phyloP scores from a whole-genome alignment of 2,113 vertebrate species.

The Macroglossus sobrinus region DNA sequence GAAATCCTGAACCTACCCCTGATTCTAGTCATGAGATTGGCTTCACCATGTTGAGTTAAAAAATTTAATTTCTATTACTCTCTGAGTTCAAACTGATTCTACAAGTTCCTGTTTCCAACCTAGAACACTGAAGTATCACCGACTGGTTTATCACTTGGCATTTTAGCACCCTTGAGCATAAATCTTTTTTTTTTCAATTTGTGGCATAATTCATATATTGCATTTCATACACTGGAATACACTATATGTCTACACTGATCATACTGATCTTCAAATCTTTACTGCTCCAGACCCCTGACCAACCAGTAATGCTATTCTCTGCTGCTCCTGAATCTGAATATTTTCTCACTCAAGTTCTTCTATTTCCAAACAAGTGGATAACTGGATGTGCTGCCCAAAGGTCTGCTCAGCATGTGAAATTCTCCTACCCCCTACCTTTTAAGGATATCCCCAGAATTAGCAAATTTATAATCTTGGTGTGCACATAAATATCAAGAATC shows the following conservation, averaged over 20 bases:
- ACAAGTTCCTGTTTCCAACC: neutral
- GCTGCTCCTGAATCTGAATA: neutral
- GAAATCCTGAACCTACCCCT: neutral
- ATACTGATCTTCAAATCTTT: neutral
- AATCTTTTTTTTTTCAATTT: neutral
- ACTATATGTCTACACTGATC: neutral
- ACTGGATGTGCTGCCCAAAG: neutral
- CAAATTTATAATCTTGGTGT: neutral
- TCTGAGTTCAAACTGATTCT: neutral
- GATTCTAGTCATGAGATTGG: neutral
- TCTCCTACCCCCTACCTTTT: neutral
- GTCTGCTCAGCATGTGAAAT: neutral
- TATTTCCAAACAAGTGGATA: neutral
- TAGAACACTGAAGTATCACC: neutral
- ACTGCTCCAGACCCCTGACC: neutral
- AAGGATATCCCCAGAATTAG: neutral
- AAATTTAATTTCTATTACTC: neutral
- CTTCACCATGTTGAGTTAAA: neutral
- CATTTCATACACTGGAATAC: neutral
- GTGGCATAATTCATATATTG: neutral
- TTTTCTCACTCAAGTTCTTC: neutral
- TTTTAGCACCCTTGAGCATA: neutral
- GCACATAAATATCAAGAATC: neutral
- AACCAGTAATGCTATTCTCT: neutral
- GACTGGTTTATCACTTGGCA: neutral